Evolutionary conservation across 2,113 vertebrate genomes (phyloP).

Genomic region (Toxotes chatareus): DNA sequence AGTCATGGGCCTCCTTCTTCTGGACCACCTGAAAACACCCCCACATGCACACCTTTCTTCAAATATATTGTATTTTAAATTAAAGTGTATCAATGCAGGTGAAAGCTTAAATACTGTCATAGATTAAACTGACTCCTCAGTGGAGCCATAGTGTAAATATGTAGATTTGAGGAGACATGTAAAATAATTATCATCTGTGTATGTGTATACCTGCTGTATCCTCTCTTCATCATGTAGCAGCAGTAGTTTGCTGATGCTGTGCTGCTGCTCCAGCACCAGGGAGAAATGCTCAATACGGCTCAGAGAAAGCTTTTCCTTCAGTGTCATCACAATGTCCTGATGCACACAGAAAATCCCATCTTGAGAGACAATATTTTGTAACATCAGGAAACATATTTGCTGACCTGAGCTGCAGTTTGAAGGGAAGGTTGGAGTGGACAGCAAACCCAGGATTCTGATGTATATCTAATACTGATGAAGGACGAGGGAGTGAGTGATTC

Average conservation of each 20-base stretch:
- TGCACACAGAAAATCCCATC: conserved; percentile 20
- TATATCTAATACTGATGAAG: neutral
- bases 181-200: neutral
- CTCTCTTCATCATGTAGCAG: conserved; percentile 93
- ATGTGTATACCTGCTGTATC: conserved; percentile 88
- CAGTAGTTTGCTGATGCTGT: conserved; percentile 89
- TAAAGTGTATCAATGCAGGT: neutral
- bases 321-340: conserved; percentile 96
- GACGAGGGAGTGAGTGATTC: neutral
- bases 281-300: conserved; percentile 90
- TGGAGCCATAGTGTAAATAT: neutral
- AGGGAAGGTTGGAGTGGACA: neutral
- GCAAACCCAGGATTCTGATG: neutral
- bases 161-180: neutral
- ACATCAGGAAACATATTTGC: conserved; percentile 13
- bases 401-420: neutral
- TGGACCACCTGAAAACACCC: conserved; percentile 88
- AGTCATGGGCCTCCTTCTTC: conserved; percentile 91
- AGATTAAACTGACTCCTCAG: neutral
- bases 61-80: neutral
- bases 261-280: conserved; percentile 92
- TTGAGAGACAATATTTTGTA: conserved; percentile 30
- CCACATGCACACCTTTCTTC: neutral
- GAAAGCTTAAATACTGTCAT: neutral
- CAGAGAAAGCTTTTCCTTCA: conserved; percentile 96